Evolutionary conservation across 2,888 invertebrate species (phyloP), one percentile per base, ranked within the genome.

Genomic region (Merodon equestris): DNA sequence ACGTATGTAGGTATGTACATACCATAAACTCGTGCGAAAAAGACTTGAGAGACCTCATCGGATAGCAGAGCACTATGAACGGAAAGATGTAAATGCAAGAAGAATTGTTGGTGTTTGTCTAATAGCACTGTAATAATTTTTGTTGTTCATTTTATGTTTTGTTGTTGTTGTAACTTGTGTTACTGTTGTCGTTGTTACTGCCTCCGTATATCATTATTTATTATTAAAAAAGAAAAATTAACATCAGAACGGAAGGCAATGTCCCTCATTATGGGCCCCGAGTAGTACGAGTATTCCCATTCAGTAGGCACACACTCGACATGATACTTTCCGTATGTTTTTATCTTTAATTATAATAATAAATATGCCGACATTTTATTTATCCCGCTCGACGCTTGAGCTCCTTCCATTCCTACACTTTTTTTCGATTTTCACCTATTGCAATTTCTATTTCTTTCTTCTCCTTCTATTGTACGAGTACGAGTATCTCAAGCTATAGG

Each of bases 191-290:
- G 56, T 70, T 70, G 71, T 71, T 70, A 63, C 61, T 75, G 75
- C 70, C 68, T 79, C 74, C 68, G 74, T 79, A 45, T 79, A 74
- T 79, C 74, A 79, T 79, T 79, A 79, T 79, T 79, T 79, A 79
- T 79, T 74, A 79, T 79, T 70, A 53, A 79, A 74, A 79, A 56
- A 7, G 68, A 74, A 73, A 73, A 74, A 79, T 74, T 74, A 79
- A 79, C 79, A 70, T 79, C 58, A 68, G 42, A 79, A 64, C 68
- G 79, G 74, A 74, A 74, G 74, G 68, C 79, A 64, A 60, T 74
- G 79, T 70, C 74, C 74, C 54, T 74, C 60, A 60, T 79, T 67
- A 77, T 77, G 61, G 77, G 63, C 47, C 58, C 57, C 77, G 40
- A 47, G 51, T 40, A 36, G 14, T 61, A 47, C 51, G n/a, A 19